Base-by-base conservation (phyloP, 1,140 invertebrate species). In the Magallana angulata region DNA sequence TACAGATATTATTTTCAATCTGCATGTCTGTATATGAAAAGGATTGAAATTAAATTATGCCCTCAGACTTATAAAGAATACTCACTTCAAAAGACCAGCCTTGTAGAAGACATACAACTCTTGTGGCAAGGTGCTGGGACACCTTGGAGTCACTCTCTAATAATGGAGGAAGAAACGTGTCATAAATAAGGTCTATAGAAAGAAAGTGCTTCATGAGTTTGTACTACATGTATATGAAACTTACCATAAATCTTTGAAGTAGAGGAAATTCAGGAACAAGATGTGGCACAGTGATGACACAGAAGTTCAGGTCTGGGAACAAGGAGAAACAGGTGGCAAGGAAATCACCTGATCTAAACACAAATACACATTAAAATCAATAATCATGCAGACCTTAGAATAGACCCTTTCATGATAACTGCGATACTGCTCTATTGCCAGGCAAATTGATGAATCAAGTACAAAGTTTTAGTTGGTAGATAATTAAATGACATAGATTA, bases 231-330 rank as follows among this genome's bases (percentile, higher is more conserved):
- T 18, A 12, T 62, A 62, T 48, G 5, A 24, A 56, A 93, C 92
- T 92, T 94, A 96, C 96, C 93, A 96, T 95, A 94, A 97, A 97
- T 89, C 96, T 94, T 90, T 96, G 95, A 12, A 97, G 93, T 1
- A 97, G 94, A 1, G 96, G 95, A 90, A 96, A 96, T 80, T 95
- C 95, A 1, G 95, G 95, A 36, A 96, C 95, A n/a, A 95, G 95
- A 16, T 96, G 95, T 0, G 97, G 97, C 1, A 97, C 91, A 9
- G 96, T 96, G 58, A 97, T 95, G 36, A 97, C 92, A 91, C 96
- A 96, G 91, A 97, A 97, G 84, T 97, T 96, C 85, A 95, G 91
- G 56, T 96, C 95, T 0, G 96, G 96, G 91, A 96, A 97, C 86
- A 96, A 93, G 87, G 97, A 96, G 92, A 96, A 97, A 0, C 96